phyloP scores from a whole-genome alignment of 2,113 vertebrate species.

The Bostrychus sinensis region DNA sequence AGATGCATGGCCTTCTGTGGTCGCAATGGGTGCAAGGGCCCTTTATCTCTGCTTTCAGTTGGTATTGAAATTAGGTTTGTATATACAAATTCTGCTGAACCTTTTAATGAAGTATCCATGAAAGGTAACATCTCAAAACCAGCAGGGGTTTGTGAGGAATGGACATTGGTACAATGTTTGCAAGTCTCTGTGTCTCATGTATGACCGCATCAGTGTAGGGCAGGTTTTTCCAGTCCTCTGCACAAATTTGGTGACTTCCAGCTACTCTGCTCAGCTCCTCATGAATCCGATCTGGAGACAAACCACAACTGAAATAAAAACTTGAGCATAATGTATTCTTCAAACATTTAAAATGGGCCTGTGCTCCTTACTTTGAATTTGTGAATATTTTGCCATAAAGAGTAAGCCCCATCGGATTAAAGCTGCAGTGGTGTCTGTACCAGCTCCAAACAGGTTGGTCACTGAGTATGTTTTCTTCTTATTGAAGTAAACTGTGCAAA shows the following conservation, averaged over 20 bases:
- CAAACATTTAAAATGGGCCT: too few relatives aligned
- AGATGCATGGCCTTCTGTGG: too few relatives aligned
- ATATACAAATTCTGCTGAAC: too few relatives aligned
- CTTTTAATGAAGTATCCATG: slow-evolving; percentile 52
- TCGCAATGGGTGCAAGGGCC: too few relatives aligned
- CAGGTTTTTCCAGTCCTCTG: slow-evolving; percentile 67
- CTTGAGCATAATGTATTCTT: too few relatives aligned
- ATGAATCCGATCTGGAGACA: slow-evolving; percentile 62
- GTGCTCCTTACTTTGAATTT: slow-evolving; percentile 74
- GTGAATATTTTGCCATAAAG: slow-evolving; percentile 76
- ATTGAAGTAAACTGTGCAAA: slow-evolving; percentile 42
- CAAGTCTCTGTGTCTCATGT: slow-evolving; percentile 75
- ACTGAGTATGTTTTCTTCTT: slow-evolving; percentile 58
- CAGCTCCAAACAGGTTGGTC: slow-evolving; percentile 68
- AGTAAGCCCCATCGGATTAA: slow-evolving; percentile 71
- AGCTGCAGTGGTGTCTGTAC: slow-evolving; percentile 69
- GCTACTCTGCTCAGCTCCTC: slow-evolving; percentile 70
- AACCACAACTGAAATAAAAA: not conserved
- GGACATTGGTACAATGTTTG: slow-evolving; percentile 59
- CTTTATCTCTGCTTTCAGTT: too few relatives aligned
- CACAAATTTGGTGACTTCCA: slow-evolving; percentile 54
- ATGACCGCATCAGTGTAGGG: slow-evolving; percentile 75
- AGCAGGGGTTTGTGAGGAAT: slow-evolving; percentile 48
- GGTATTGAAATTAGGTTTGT: too few relatives aligned
- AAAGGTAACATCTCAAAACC: slow-evolving; percentile 65